Conservation (phyloP, 2,797 vertebrate genomes). For the Acipenser oxyrinchus region DNA sequence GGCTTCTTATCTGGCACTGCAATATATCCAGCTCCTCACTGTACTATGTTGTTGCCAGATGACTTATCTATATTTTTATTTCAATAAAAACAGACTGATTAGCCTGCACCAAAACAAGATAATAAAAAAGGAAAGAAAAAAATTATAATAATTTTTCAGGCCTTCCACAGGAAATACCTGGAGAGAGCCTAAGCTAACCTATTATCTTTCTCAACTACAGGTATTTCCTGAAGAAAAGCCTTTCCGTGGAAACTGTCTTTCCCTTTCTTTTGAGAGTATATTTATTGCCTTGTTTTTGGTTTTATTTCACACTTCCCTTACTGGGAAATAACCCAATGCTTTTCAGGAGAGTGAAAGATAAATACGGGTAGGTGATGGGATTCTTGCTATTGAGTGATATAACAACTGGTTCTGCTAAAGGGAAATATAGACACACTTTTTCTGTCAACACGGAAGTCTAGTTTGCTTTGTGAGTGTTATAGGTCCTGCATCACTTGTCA, state of each 20-base stretch:
- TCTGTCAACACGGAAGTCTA: no score
- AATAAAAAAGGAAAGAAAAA: not conserved
- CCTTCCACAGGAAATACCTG: not conserved
- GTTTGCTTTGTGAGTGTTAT: no score
- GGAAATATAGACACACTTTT: no score
- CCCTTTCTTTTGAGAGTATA: not conserved
- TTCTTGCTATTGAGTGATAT: not conserved
- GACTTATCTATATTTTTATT: not conserved
- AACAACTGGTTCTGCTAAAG: not conserved
- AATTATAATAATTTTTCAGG: not conserved
- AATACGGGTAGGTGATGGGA: no score
- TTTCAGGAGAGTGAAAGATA: not conserved
- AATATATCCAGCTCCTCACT: not conserved
- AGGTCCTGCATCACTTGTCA: no score
- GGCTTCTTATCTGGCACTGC: not conserved
- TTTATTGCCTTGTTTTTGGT: constrained; percentile 1
- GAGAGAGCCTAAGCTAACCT: not conserved
- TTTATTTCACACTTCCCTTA: not conserved
- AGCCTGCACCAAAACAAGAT: not conserved
- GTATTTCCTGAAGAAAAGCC: not conserved
- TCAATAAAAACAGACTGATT: not conserved
- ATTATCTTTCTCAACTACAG: not conserved
- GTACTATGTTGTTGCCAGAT: not conserved
- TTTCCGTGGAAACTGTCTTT: not conserved
- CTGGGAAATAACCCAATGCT: not conserved